Evolutionary conservation across 1,140 invertebrate genomes (phyloP).

Genomic region (Scaptodrosophila lebanonensis): DNA sequence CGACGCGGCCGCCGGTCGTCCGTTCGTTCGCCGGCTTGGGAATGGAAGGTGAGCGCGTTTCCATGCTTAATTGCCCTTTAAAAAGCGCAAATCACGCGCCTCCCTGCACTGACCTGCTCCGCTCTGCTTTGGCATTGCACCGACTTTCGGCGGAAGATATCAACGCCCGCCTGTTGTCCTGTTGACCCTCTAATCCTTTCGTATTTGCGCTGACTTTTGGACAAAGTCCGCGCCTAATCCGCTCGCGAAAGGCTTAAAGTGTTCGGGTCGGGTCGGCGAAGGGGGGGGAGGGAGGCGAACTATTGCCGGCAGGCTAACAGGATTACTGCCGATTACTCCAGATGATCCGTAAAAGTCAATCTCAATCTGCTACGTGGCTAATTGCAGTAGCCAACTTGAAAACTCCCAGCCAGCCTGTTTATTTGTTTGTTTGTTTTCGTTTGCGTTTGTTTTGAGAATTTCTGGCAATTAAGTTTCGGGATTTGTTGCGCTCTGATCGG

Average conservation of each 20-base stretch:
- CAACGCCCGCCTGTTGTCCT: slow-evolving; percentile 17
- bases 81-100: slow-evolving; percentile 1
- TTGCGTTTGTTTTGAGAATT: slow-evolving; percentile 76
- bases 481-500: slow-evolving; percentile 30
- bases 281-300: neutral
- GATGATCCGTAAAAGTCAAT: slow-evolving; percentile 73
- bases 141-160: slow-evolving; percentile 7
- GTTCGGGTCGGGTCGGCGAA: neutral
- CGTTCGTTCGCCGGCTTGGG: no score
- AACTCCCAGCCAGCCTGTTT: slow-evolving; percentile 13
- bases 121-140: no score
- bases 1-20: neutral
- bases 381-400: neutral
- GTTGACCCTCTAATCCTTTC: slow-evolving; percentile 53
- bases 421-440: slow-evolving; percentile 73
- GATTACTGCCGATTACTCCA: slow-evolving; percentile 67
- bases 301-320: slow-evolving; percentile 32
- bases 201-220: slow-evolving; percentile 64
- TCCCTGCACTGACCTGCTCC: slow-evolving; percentile 35
- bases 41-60: no score
- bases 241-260: neutral
- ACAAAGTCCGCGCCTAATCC: slow-evolving; percentile 54
- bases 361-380: slow-evolving; percentile 24
- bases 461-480: slow-evolving; percentile 61
- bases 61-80: neutral